A percentile compares a stretch with the other conserved stretches of the same genome.
Conservation (phyloP, 2,113 vertebrate species). For the Anthoscopus minutus region DNA sequence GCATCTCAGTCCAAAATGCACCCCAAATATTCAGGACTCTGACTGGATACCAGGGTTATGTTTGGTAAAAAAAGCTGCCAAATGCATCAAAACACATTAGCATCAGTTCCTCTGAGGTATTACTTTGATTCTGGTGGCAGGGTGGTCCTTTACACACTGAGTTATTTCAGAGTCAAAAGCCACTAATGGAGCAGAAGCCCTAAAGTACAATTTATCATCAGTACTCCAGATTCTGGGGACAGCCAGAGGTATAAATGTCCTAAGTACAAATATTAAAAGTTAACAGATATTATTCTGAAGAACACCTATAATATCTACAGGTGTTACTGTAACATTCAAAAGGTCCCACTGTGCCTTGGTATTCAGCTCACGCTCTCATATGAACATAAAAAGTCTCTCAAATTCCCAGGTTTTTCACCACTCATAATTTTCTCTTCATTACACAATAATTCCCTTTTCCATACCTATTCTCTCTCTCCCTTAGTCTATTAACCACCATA, state of each 20-base stretch:
- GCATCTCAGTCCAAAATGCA: not conserved
- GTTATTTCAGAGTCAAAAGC: not conserved
- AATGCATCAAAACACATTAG: not conserved
- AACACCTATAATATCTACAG: not conserved
- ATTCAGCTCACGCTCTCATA: not conserved
- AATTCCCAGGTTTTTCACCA: not conserved
- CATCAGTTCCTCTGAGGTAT: not conserved
- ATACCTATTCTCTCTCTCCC: not conserved
- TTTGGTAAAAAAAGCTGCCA: not conserved
- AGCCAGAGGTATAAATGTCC: not conserved
- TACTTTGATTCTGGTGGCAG: not conserved
- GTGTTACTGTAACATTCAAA: not conserved
- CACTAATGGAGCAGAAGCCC: not conserved
- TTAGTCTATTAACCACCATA: not conserved
- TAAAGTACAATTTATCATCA: not conserved
- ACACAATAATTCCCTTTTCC: not conserved
- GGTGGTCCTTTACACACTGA: not conserved
- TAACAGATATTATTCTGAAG: not conserved
- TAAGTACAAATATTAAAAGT: not conserved
- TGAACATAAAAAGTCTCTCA: not conserved
- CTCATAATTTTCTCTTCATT: not conserved
- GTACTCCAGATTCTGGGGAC: not conserved
- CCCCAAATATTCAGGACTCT: not conserved
- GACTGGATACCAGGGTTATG: not conserved
- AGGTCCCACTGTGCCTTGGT: not conserved